Evolutionary conservation across 1,140 invertebrate genomes (phyloP).

Genomic region (Palaemon carinicauda): DNA sequence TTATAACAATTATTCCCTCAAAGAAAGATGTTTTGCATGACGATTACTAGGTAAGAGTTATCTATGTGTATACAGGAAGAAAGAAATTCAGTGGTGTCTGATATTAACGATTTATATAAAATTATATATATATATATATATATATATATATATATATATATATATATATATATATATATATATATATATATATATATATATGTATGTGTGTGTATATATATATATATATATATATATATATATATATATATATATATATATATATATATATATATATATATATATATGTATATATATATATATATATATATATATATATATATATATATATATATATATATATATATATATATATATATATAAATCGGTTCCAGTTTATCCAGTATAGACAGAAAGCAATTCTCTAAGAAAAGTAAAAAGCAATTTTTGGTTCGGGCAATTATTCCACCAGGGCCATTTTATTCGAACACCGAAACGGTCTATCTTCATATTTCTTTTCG

Average conservation of each 20-base stretch:
- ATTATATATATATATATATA: conserved; percentile 23
- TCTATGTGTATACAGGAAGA: conserved; percentile 3
- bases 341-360: background rate
- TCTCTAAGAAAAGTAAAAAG: too few relatives aligned
- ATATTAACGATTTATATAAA: conserved; percentile 11
- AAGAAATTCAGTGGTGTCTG: background rate
- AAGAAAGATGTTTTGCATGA: too few relatives aligned
- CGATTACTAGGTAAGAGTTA: background rate
- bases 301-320: conserved; percentile 14
- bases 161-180: background rate
- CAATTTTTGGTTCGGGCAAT: too few relatives aligned
- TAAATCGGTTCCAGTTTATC: too few relatives aligned
- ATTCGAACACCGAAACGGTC: too few relatives aligned
- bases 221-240: conserved; percentile 13
- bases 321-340: background rate
- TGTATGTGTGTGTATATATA: background rate
- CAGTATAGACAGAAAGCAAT: too few relatives aligned
- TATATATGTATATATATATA: conserved; percentile 12
- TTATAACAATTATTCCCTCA: too few relatives aligned
- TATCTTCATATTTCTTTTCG: too few relatives aligned
- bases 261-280: conserved; percentile 3
- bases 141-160: conserved; percentile 32
- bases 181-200: conserved; percentile 10
- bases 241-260: conserved; percentile 14
- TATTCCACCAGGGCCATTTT: too few relatives aligned